Conservation (phyloP, 2,888 invertebrate genomes). For the Eudiplozoon nipponicum region DNA sequence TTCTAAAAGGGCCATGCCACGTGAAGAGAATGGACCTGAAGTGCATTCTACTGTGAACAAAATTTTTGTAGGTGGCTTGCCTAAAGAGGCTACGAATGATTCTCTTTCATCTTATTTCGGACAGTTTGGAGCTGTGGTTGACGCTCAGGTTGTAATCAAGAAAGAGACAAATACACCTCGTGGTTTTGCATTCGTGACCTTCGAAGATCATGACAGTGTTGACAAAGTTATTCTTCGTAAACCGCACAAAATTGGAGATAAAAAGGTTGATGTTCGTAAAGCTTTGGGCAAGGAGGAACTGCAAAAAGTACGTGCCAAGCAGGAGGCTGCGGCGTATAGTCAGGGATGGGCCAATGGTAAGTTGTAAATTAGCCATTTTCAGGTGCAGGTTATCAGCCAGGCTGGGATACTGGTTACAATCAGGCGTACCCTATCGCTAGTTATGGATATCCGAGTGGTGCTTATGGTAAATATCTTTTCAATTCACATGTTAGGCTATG, state of each 20-base stretch:
- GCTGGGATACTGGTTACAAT: not conserved
- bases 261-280: conserved; percentile 14
- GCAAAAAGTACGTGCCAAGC: conserved; percentile 9
- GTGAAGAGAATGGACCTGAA: conserved; percentile 45
- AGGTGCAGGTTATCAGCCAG: not conserved
- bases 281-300: conserved; percentile 16
- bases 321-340: no score
- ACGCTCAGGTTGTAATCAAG: conserved; percentile 54
- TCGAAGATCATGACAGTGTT: conserved; percentile 78
- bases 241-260: conserved; percentile 11
- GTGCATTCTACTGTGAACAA: conserved; percentile 72
- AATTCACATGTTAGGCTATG: not conserved
- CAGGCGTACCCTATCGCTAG: not conserved
- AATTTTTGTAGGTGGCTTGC: conserved; percentile 63
- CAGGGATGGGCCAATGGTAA: no score
- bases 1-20: conserved; percentile 73
- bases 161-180: conserved; percentile 66
- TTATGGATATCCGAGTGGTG: not conserved
- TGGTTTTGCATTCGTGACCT: conserved; percentile 78
- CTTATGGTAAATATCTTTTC: no score
- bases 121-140: conserved; percentile 44
- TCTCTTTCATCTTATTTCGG: conserved; percentile 33
- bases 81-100: conserved; percentile 62
- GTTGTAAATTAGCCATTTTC: no score
- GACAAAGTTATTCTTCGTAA: conserved; percentile 46